Percentiles rank a stretch among this genome's conserved stretches.
Conservation (phyloP, 37 sponge, comb jelly and placozoan species). For the Hormiphora californensis region DNA sequence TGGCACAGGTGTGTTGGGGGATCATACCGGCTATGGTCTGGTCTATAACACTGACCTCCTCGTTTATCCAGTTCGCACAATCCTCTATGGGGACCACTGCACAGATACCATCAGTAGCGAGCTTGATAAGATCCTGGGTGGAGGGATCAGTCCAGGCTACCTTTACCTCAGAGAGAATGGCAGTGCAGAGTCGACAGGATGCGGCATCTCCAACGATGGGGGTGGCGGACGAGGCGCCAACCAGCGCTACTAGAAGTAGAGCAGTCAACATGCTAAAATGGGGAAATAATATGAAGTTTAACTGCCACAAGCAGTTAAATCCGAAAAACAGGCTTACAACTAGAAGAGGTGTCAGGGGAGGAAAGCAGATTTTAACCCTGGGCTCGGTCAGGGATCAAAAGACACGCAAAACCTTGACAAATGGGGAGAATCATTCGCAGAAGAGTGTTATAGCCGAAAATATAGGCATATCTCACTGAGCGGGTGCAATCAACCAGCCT, state of each 20-base stretch:
- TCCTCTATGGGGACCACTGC: constrained; percentile 5
- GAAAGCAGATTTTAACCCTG: too few species aligned
- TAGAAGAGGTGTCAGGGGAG: too few species aligned
- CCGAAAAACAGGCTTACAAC: too few species aligned
- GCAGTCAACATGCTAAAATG: not conserved
- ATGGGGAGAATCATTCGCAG: too few species aligned
- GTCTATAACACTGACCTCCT: not conserved
- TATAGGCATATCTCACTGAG: too few species aligned
- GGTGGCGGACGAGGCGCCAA: not conserved
- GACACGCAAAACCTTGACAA: too few species aligned
- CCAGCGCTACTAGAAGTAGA: not conserved
- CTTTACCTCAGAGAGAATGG: not conserved
- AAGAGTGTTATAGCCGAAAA: too few species aligned
- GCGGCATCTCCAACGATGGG: not conserved
- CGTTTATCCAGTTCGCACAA: not conserved
- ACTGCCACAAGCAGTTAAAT: too few species aligned
- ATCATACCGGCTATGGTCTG: not conserved
- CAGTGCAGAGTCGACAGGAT: not conserved
- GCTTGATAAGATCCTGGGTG: not conserved
- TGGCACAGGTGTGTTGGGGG: not conserved
- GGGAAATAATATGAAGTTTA: too few species aligned
- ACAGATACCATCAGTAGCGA: not conserved
- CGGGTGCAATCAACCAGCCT: too few species aligned
- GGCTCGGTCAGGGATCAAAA: too few species aligned
- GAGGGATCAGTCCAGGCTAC: not conserved